Conservation (phyloP, 2,797 vertebrate genomes). For the Cyprinella venusta region DNA sequence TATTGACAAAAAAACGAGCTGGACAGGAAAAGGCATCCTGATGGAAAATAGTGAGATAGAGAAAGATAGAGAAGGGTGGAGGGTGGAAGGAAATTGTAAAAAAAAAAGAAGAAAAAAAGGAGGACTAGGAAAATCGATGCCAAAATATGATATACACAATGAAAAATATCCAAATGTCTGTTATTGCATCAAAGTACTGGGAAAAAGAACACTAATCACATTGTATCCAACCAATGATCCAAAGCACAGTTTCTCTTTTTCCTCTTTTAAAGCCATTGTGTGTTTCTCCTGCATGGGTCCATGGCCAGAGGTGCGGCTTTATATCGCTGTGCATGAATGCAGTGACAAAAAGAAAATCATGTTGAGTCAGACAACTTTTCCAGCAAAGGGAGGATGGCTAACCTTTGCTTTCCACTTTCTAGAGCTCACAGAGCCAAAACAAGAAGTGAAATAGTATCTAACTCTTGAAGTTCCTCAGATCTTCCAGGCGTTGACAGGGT, state of each 20-base stretch:
- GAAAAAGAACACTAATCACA: constrained; percentile 3
- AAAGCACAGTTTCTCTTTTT: neutral
- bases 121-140: neutral
- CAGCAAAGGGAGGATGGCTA: neutral
- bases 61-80: neutral
- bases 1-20: neutral
- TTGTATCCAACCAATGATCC: neutral
- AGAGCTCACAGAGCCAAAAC: neutral
- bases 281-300: neutral
- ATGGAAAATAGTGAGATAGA: constrained; percentile 2
- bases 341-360: neutral
- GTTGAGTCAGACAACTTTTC: neutral
- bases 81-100: constrained; percentile 1
- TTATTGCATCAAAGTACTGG: constrained; percentile 8
- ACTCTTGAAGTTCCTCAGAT: constrained; percentile 31
- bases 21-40: constrained; percentile 1
- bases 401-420: constrained; percentile 7
- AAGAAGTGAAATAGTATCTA: constrained; percentile 35
- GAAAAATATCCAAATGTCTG: constrained; percentile 12
- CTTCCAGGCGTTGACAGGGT: constrained; percentile 36
- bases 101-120: neutral
- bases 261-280: neutral
- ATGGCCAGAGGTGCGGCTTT: neutral
- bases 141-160: neutral
- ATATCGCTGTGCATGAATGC: constrained; percentile 1